A percentile compares a stretch with the other conserved stretches of the same genome.
Evolutionary conservation across 2,113 vertebrate species (phyloP).

Genomic region (Pluvianellus socialis): DNA sequence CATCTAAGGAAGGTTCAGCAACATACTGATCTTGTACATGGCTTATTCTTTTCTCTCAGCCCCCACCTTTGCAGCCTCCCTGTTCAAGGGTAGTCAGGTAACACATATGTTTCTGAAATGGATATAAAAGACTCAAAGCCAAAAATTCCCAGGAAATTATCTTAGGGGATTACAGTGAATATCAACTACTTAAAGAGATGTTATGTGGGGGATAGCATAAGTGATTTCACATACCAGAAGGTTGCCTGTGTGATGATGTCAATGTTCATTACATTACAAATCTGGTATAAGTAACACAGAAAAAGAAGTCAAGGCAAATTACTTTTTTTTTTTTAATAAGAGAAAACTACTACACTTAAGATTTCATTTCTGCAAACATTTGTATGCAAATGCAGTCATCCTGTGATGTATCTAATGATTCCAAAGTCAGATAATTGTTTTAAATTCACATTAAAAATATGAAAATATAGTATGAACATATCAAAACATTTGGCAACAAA

Average conservation of each 20-base stretch:
- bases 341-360: neutral
- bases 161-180: neutral
- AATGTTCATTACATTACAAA: neutral
- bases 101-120: neutral
- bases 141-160: neutral
- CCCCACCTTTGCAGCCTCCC: neutral
- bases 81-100: neutral
- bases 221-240: neutral
- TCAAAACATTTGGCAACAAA: neutral
- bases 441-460: conserved; percentile 9
- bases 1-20: neutral
- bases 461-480: conserved; percentile 39
- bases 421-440: neutral
- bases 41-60: neutral
- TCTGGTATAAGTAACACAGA: neutral
- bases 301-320: neutral
- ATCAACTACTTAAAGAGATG: neutral
- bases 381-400: neutral
- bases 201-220: neutral
- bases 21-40: neutral
- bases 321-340: conserved; percentile 13
- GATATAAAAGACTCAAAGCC: neutral
- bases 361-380: neutral
- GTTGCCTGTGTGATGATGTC: neutral
- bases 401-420: neutral